Base-by-base conservation (phyloP, 2,113 vertebrate species). In the Callionymus lyra region DNA sequence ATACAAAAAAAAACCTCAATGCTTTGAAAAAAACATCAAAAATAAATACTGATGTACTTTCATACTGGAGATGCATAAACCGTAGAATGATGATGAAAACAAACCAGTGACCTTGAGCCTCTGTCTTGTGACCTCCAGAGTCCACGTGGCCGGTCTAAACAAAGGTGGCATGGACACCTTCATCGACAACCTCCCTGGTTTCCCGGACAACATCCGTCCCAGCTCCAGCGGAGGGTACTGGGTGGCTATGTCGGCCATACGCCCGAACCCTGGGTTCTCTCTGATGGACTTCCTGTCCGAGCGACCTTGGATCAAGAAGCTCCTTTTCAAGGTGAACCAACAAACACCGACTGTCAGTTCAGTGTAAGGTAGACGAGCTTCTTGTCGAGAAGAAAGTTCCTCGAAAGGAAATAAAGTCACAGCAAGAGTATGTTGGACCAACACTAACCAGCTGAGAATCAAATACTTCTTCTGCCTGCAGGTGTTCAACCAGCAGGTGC, bases 141-240 rank as follows among this genome's bases (percentile, higher is more conserved):
- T 92, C 56, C 93, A 97, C 0, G 88, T 97, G 6, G 93, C 93
- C 6, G 95, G 95, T 9, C 82, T 98, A 12, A 96, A 92, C 74
- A 97, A 98, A 69, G 94, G 94, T 11, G 94, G 92, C 27, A 92
- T 91, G 72, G 94, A 99, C 70, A 86, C 92, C 10, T 99, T 99
- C 43, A 79, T 92, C 34, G 95, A 99, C 59, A 98, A 97, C 65
- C 74, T 99, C 65, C 95, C 95, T 1, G 95, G 95, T 27, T 90
- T 98, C 56, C 95, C 94, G 12, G 91, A 97, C 72, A 98, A 97
- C 65, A 91, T 99, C 63, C 88, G 93, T 0, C 83, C 86, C 40
- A 97, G 94, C 75, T 92, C 91, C 16, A 85, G 81, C 0, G 91
- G 93, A n/a, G 92, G 95, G 6, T 97, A 98, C 76, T 99, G 95